Base-by-base conservation (phyloP, 53 echinoderm and acorn worm species). In the Apostichopus leukothele region DNA sequence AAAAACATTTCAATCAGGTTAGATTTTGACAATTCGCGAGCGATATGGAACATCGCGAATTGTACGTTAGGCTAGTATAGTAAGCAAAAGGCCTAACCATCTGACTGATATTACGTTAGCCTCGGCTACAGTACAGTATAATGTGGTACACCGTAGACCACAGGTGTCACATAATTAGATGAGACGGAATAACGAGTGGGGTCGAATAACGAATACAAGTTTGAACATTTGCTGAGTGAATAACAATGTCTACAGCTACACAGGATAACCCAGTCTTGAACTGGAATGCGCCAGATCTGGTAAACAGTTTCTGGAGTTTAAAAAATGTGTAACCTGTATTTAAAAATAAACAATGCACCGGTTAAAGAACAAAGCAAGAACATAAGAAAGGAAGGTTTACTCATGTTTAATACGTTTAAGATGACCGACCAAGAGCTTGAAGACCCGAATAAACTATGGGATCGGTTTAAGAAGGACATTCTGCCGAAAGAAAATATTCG, bases 261-360 rank as follows among this genome's bases (percentile, higher is more conserved):
- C 10, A 27, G 75, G 75, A 27, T 27, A 75, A 21, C 27, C 27
- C 75, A 75, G 18, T 75, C 22, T n/a, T 75, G 18, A 27, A 81
- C 83, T 81, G 83, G 76, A 81, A 81, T 81, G 83, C 59, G 13
- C 83, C 83, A 54, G 20, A 81, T 11, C 50, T 52, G 83, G 52
- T 13, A 81, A 81, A 57, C 52, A 81, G 52, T 57, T 81, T 20
- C 53, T 81, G 53, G 83, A 81, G 21, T 52, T 81, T 53, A 81
- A 81, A 52, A 81, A 57, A 81, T 81, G 83, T 81, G 83, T n/a
- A 83, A 83, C 63, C 60, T 83, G 63, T 83, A 83, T 83, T 83
- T 83, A 54, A 83, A 61, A 83, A 83, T 83, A 83, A 83, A 83
- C 83, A 83, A 83, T 13, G 57, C 83, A 61, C 83, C 83, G 63